phyloP scores from a whole-genome alignment of 2,113 vertebrate genomes.

The Porphyrio hochstetteri region DNA sequence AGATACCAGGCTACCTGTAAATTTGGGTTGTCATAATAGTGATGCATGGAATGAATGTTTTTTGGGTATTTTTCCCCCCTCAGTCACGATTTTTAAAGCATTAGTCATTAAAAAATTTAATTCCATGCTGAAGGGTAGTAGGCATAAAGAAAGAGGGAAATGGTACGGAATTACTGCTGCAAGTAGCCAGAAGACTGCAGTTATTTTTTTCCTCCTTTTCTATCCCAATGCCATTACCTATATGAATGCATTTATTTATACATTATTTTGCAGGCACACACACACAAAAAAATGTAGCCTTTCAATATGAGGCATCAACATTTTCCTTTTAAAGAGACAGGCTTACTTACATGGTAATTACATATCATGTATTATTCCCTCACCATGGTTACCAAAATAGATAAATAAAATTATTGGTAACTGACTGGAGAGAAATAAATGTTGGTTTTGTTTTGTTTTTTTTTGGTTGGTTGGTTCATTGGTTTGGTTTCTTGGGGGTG shows the following conservation, averaged over 20 bases:
- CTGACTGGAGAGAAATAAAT: neutral
- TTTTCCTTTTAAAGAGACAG: neutral
- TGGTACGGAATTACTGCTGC: neutral
- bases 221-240: neutral
- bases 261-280: neutral
- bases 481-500: too few species aligned
- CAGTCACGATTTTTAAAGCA: neutral
- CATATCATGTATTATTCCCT: neutral
- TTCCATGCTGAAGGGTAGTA: neutral
- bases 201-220: neutral
- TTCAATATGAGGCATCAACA: neutral
- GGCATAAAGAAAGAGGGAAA: neutral
- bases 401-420: neutral
- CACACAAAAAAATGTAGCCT: neutral
- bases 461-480: too few species aligned
- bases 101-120: neutral
- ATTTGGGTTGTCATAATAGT: neutral
- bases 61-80: neutral
- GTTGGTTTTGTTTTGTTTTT: neutral
- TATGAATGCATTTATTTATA: neutral
- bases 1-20: neutral
- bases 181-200: fast-evolving
- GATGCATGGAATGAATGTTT: neutral
- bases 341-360: neutral
- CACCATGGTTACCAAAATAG: neutral